phyloP scores from a whole-genome alignment of 2,888 invertebrate genomes.

The Coenonympha glycerion region DNA sequence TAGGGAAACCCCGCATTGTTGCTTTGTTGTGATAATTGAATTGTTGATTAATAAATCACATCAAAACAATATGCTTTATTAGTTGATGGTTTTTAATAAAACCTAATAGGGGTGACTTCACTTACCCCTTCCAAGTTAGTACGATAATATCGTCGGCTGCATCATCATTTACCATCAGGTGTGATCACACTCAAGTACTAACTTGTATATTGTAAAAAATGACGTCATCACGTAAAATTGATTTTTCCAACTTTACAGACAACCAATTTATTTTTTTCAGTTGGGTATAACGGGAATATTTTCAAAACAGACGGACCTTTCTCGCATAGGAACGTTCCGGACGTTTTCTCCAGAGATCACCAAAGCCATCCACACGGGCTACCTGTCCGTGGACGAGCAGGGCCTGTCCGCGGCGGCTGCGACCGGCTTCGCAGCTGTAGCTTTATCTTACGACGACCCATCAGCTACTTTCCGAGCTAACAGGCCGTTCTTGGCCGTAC shows the following conservation, averaged over 20 bases:
- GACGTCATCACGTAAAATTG: too few species aligned
- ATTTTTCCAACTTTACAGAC: not conserved
- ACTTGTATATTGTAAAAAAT: too few species aligned
- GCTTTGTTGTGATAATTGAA: too few species aligned
- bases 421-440: conserved; percentile 60
- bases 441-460: conserved; percentile 62
- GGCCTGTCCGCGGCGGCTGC: conserved; percentile 70
- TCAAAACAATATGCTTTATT: too few species aligned
- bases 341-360: conserved; percentile 50
- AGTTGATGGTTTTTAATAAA: too few species aligned
- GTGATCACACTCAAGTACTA: too few species aligned
- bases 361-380: conserved; percentile 67
- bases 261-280: conserved; percentile 40
- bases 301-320: conserved; percentile 48
- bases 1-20: too few species aligned
- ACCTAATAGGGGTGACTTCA: too few species aligned
- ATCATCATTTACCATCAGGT: too few species aligned
- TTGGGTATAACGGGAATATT: conserved; percentile 67
- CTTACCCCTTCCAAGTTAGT: too few species aligned
- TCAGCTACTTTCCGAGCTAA: conserved; percentile 52
- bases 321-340: conserved; percentile 43
- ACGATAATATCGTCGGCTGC: too few species aligned
- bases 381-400: conserved; percentile 69
- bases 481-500: conserved; percentile 67
- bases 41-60: too few species aligned